phyloP scores from a whole-genome alignment of 2,888 invertebrate genomes.

The Nebria brevicollis region DNA sequence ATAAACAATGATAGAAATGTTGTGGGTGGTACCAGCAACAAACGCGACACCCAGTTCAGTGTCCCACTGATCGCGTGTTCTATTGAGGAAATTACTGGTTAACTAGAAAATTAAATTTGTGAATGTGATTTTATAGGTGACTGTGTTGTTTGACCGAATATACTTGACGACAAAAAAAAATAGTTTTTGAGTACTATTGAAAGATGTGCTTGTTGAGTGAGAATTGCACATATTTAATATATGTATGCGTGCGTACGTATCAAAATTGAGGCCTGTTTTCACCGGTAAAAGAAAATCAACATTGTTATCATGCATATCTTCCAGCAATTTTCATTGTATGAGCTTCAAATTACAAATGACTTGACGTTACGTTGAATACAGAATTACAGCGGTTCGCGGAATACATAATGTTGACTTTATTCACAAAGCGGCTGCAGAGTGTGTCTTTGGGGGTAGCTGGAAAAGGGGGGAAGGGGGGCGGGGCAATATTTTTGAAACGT shows the following conservation, averaged over 20 bases:
- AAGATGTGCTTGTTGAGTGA: too few species aligned
- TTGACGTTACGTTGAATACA: slow-evolving; percentile 37
- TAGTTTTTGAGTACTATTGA: too few species aligned
- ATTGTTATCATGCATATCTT: slow-evolving; percentile 40
- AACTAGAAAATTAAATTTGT: too few species aligned
- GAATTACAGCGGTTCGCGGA: slow-evolving; percentile 10
- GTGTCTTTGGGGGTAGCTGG: not conserved
- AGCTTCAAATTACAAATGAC: slow-evolving; percentile 44
- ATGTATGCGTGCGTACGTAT: slow-evolving; percentile 34
- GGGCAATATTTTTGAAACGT: not conserved
- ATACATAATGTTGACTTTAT: not conserved
- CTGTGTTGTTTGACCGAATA: slow-evolving; percentile 26
- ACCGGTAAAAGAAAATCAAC: slow-evolving; percentile 22
- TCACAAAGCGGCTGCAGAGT: not conserved
- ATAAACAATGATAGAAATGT: too few species aligned
- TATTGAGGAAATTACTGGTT: too few species aligned
- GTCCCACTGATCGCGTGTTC: too few species aligned
- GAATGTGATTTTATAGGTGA: not conserved
- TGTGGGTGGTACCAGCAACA: not conserved
- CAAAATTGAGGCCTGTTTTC: slow-evolving; percentile 14
- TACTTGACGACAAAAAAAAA: slow-evolving; percentile 13
- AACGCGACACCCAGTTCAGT: not conserved
- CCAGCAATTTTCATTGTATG: slow-evolving; percentile 33
- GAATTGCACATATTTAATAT: slow-evolving; percentile 11
- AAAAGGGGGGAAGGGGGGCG: not conserved